Percentiles rank a stretch among this genome's conserved stretches.
phyloP scores from a whole-genome alignment of 2,888 invertebrate genomes.

The Cantharis flavilabris region DNA sequence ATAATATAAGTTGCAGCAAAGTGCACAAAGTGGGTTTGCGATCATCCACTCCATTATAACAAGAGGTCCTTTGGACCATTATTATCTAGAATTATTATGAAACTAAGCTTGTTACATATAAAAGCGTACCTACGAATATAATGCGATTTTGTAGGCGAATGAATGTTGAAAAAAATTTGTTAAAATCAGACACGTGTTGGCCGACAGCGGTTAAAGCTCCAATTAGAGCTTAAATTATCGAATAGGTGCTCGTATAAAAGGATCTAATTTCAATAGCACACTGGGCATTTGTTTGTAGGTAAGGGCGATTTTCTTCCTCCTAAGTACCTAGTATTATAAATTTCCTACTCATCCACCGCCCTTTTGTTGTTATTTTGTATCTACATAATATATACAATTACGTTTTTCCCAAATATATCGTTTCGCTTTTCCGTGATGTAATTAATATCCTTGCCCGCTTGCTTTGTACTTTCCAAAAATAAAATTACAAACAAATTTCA shows the following conservation, averaged over 20 bases:
- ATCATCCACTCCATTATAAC: conserved; percentile 30
- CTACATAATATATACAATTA: neutral
- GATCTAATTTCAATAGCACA: conserved; percentile 22
- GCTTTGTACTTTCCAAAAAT: neutral
- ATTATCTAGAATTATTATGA: conserved; percentile 39
- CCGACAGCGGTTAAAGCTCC: conserved; percentile 43
- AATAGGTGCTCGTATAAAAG: conserved; percentile 26
- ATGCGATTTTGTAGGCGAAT: conserved; percentile 42
- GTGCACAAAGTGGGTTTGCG: conserved; percentile 17
- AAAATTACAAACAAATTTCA: neutral
- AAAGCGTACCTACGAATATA: conserved; percentile 37
- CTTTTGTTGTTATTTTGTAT: conserved; percentile 29
- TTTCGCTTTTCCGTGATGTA: neutral
- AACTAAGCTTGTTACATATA: conserved; percentile 43
- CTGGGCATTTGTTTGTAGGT: conserved; percentile 37
- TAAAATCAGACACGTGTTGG: conserved; percentile 49
- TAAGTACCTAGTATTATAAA: conserved; percentile 49
- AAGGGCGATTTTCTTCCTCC: conserved; percentile 41
- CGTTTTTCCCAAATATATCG: neutral
- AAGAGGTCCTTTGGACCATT: conserved; percentile 38
- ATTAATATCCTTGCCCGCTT: neutral
- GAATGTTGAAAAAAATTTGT: conserved; percentile 42
- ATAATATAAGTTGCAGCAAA: conserved; percentile 3
- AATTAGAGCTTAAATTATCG: conserved; percentile 43
- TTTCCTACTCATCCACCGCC: conserved; percentile 47